Base-by-base conservation (phyloP, 2,888 invertebrate species). In the Andricus quercusramuli region DNA sequence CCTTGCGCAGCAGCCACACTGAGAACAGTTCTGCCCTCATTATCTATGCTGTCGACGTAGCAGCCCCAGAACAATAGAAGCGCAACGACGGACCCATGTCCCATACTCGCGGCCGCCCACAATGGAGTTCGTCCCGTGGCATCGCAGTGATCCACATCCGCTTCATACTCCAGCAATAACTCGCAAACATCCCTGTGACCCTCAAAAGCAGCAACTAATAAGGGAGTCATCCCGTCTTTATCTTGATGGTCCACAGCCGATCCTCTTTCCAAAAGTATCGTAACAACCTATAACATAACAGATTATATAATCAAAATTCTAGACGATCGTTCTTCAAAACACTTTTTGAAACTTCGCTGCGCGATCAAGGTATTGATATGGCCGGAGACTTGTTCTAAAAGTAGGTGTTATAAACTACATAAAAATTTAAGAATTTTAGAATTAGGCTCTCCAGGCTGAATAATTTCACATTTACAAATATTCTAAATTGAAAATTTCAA, bases 21-120 rank as follows among this genome's bases (percentile, higher is more conserved):
- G 5, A 97, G 94, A 80, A 97, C 98, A 0, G 98, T 99, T 59
- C 99, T 94, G 0, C 99, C 99, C 92, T 98, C 98, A 5, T 96
- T 95, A 93, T 99, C 99, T 94, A 99, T 98, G 88, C 96, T 96
- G 93, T 99, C 99, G 78, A 98, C 97, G 89, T 98, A 97, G 83
- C 98, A 98, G 64, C 98, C 98, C 98, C 98, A 98, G 93, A 98
- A 98, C 84, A 99, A 94, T 85, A 99, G 93, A 85, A 98, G 94
- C 22, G 97, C 96, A 1, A 98, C 97, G 1, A 98, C 96, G 20
- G 96, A 94, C 37, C 97, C 96, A 93, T 98, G 98, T 0, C 98
- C 98, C 93, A 98, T 98, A 17, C 97, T 97, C 11, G 98, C 98
- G 0, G 98, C 98, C 13, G 98, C 98, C 96, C 98, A 98, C 84